Evolutionary conservation across 2,888 invertebrate species (phyloP).

Genomic region (Pollenia amentaria): DNA sequence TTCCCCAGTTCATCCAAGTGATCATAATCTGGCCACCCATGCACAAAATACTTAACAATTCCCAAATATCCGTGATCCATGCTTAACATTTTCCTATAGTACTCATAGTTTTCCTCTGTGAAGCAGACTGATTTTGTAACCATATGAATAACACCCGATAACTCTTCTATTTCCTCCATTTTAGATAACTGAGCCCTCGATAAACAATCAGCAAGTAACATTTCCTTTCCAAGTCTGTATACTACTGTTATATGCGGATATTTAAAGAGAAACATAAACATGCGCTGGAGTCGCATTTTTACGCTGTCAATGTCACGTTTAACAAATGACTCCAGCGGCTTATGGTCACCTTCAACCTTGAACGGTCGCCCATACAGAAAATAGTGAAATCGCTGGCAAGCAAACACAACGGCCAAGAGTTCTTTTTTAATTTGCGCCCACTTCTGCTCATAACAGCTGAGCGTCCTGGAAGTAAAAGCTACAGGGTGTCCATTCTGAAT

Average conservation of each 20-base stretch:
- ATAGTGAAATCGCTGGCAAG: too few species aligned
- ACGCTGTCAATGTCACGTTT: too few species aligned
- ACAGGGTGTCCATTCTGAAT: too few species aligned
- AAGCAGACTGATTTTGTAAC: constrained; percentile 58
- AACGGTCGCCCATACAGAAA: too few species aligned
- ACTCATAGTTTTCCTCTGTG: constrained; percentile 65
- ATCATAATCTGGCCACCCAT: not conserved
- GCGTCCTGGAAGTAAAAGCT: too few species aligned
- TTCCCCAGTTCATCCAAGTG: not conserved
- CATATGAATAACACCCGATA: constrained; percentile 26
- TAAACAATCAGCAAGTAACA: constrained; percentile 72
- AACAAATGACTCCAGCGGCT: too few species aligned
- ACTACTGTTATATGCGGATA: constrained; percentile 73
- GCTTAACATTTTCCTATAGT: constrained; percentile 13
- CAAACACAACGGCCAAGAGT: too few species aligned
- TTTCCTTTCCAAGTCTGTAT: constrained; percentile 76
- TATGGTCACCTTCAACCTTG: too few species aligned
- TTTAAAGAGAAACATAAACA: too few species aligned
- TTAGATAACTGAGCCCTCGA: constrained; percentile 72
- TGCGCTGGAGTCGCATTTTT: too few species aligned
- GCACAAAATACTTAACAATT: not conserved
- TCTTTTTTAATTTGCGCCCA: too few species aligned
- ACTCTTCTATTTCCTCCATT: constrained; percentile 31
- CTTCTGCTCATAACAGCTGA: too few species aligned
- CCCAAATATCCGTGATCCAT: not conserved